Evolutionary conservation across 2,797 vertebrate genomes (phyloP), one percentile per base, ranked within the genome.

Genomic region (Pseudochirops cupreus): DNA sequence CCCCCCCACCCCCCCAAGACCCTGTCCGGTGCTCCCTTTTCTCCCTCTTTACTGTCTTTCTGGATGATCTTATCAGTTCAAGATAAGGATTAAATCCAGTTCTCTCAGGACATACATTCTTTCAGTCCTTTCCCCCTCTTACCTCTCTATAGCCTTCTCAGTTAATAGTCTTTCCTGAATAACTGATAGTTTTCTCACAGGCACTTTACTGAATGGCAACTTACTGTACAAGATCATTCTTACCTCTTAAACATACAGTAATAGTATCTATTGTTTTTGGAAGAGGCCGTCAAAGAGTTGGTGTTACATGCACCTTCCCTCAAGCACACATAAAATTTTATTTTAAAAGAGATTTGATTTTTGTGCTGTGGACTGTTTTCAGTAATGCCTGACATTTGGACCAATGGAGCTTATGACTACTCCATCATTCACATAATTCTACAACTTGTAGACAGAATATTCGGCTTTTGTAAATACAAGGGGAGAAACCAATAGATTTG

Each of bases 341-440:
- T 29, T 67, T 67, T 67, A 31, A 67, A 33, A 67, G 31, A 67
- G 59, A 67, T 67, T 33, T 14, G 59, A 14, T 14, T 67, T 33
- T 67, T 67, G 13, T 33, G 31, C 31, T 16, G 4, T n/a, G 31
- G 28, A 13, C 59, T n/a, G 1, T 67, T 33, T 12, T 67, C 59
- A 33, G 59, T 31, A 67, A n/a, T n/a, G 31, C 31, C 31, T 67
- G 59, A 33, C 31, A 31, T 67, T 33, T 67, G 59, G 31, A 67
- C 31, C 31, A n/a, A 5, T n/a, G 59, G 13, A 67, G 33, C 13
- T 50, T 90, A 56, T 33, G 87, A 28, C 92, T 89, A n/a, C 1
- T 89, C 93, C 58, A 31, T 50, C 92, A 31, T 92, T 56, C 91
- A 50, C n/a, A 58, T 33, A 87, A 94, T 92, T 93, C n/a, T 89